phyloP scores from a whole-genome alignment of 2,797 vertebrate species.

The Antennarius maculatus region DNA sequence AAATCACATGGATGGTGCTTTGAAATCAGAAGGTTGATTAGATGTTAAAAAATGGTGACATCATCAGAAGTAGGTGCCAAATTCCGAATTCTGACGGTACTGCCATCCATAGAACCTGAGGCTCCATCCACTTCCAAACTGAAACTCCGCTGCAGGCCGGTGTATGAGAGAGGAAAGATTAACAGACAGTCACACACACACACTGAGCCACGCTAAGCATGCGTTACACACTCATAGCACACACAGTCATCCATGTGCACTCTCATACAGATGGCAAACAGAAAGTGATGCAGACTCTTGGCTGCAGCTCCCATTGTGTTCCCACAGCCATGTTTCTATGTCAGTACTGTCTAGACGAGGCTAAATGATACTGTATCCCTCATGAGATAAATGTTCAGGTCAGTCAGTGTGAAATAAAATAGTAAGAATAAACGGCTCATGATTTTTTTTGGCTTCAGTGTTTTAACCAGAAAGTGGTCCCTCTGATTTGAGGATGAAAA shows the following conservation, averaged over 20 bases:
- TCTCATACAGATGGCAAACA: slow-evolving; percentile 71
- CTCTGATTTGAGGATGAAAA: slow-evolving; percentile 7
- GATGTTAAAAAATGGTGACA: neutral
- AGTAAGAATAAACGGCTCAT: slow-evolving; percentile 1
- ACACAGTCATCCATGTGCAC: slow-evolving; percentile 69
- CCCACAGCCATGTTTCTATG: slow-evolving; percentile 50
- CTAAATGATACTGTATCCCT: slow-evolving; percentile 35
- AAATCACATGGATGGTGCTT: neutral
- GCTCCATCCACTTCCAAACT: slow-evolving; percentile 51
- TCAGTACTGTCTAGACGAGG: slow-evolving; percentile 59
- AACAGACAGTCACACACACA: slow-evolving; percentile 60
- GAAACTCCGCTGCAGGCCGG: slow-evolving; percentile 52
- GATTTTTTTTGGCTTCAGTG: neutral
- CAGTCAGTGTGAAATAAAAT: slow-evolving; percentile 21
- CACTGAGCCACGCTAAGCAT: slow-evolving; percentile 57
- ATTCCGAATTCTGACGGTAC: slow-evolving; percentile 18
- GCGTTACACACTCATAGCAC: slow-evolving; percentile 65
- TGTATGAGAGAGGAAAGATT: slow-evolving; percentile 63
- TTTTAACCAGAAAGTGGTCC: slow-evolving; percentile 6
- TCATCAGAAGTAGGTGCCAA: slow-evolving; percentile 15
- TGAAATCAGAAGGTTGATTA: slow-evolving; percentile 16
- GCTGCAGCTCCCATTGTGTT: slow-evolving; percentile 48
- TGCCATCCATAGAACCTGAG: slow-evolving; percentile 34
- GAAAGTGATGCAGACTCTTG: slow-evolving; percentile 62
- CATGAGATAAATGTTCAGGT: slow-evolving; percentile 16